Evolutionary conservation across 2,888 invertebrate genomes (phyloP), one percentile per base, ranked within the genome.

Genomic region (Cabera pusaria): DNA sequence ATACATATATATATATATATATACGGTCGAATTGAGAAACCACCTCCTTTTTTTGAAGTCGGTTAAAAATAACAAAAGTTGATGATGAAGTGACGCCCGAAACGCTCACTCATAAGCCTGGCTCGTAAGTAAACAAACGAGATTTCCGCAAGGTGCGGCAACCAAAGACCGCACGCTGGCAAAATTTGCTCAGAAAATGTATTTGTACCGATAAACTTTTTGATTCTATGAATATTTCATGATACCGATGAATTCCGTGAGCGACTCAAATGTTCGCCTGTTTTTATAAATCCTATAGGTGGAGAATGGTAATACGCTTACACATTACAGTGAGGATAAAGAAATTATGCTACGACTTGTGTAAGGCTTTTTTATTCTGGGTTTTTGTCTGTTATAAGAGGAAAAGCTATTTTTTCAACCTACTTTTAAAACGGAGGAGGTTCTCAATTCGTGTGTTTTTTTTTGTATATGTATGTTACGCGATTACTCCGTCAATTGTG

Each of bases 201-300:
- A 33, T 19, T 34, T 23, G 27, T 6, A 1, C 33, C 25, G 17
- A 25, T 34, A 35, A 45, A 41, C 33, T 45, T 45, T 44, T 41
- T 38, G 37, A 38, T 34, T 45, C 41, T 22, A 41, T 45, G 37
- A 41, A 45, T 45, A 40, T 45, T 41, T 45, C 29, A 45, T 38
- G 44, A 22, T 25, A 35, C 22, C 22, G 39, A 28, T 23, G 28
- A 33, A 33, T 28, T 28, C 22, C 27, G 23, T 9, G 19, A 28
- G 28, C 5, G 6, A 20, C 11, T 28, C 14, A 18, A 29, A 35
- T 21, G 23, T 31, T 35, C 24, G 21, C 9, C 33, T 28, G 21
- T 25, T 40, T 41, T 40, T 34, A 34, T 34, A 18, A 40, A 27
- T 25, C 28, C 24, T 28, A 8, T 17, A 20, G 22, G 19, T 22